Percentiles rank a stretch among this genome's conserved stretches.
phyloP scores from a whole-genome alignment of 2,113 vertebrate genomes.

The Silurus asotus region DNA sequence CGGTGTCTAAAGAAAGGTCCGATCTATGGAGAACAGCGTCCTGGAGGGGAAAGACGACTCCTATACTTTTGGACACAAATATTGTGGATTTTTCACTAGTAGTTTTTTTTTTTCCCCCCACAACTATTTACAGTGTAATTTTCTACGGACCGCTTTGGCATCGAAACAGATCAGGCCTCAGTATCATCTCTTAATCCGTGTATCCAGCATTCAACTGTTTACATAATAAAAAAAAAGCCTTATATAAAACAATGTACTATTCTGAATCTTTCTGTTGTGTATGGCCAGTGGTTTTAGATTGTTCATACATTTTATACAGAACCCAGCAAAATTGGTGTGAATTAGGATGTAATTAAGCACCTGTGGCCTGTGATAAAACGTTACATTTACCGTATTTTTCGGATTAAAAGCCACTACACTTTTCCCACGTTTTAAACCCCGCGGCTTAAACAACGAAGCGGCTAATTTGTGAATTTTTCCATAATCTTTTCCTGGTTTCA shows the following conservation, averaged over 20 bases:
- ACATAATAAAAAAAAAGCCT: slow-evolving; percentile 62
- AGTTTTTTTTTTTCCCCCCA: slow-evolving; percentile 34
- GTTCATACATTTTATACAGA: background rate
- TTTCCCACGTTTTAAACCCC: too few relatives aligned
- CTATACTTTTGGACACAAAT: slow-evolving; percentile 9
- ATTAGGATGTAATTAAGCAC: background rate
- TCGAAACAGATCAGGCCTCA: slow-evolving; percentile 41
- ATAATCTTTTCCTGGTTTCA: too few relatives aligned
- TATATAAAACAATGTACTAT: slow-evolving; percentile 44
- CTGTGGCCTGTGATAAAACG: too few relatives aligned
- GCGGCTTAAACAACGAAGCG: too few relatives aligned
- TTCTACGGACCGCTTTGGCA: slow-evolving; percentile 43
- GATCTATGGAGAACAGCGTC: slow-evolving; percentile 20
- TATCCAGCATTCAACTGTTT: slow-evolving; percentile 58
- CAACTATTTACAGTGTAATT: slow-evolving; percentile 48
- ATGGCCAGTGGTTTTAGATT: background rate
- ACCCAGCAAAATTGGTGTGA: background rate
- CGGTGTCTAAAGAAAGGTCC: slow-evolving; percentile 11
- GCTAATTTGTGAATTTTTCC: too few relatives aligned
- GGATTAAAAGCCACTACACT: too few relatives aligned
- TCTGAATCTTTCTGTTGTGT: background rate
- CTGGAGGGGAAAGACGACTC: slow-evolving; percentile 25
- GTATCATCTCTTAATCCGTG: slow-evolving; percentile 24
- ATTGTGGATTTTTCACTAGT: background rate
- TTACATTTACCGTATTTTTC: too few relatives aligned